Evolutionary conservation across 2,888 invertebrate species (phyloP), one percentile per base, ranked within the genome.

Genomic region (Harpalus rufipes): DNA sequence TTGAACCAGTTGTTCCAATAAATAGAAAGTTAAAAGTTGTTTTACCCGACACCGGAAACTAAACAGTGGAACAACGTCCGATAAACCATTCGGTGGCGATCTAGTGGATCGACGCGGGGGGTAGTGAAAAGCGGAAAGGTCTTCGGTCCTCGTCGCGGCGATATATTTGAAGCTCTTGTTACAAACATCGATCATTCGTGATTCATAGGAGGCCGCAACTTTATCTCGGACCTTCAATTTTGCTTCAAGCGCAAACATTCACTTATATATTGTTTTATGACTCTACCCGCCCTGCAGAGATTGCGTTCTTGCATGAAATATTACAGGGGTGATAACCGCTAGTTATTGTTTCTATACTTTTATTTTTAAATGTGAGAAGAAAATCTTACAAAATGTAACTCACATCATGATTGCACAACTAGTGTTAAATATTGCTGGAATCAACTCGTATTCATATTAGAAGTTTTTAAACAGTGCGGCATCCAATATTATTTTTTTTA

Each of bases 151-250:
- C 58, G 74, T 74, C 51, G 59, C 39, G 25, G 18, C 83, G 76
- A 83, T 83, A 83, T 83, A 83, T 83, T 83, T 61, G 83, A 83
- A 83, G 74, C 39, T 56, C 83, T 41, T 41, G 39, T 12, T 21
- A 41, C 76, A 61, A 41, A 41, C 83, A 83, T 83, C 83, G 83
- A 83, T 83, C 83, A 83, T 83, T 83, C 83, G 72, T 83, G 83
- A 83, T 83, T 83, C 72, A 83, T 83, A 83, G 39, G 74, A 68
- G 74, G 39, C 83, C 74, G 83, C 74, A 76, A 76, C 83, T 83
- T 83, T 83, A 83, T 83, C 83, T 83, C 41, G 76, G 59, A 72
- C 83, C 76, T 83, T 83, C 83, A 83, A 83, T 21, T 83, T 76
- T 39, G 68, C 61, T 83, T 72, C 68, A 76, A 72, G 83, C 83